A percentile compares a stretch with the other conserved stretches of the same genome.
Evolutionary conservation across 2,113 vertebrate genomes (phyloP).

Genomic region (Lasiurus cinereus): DNA sequence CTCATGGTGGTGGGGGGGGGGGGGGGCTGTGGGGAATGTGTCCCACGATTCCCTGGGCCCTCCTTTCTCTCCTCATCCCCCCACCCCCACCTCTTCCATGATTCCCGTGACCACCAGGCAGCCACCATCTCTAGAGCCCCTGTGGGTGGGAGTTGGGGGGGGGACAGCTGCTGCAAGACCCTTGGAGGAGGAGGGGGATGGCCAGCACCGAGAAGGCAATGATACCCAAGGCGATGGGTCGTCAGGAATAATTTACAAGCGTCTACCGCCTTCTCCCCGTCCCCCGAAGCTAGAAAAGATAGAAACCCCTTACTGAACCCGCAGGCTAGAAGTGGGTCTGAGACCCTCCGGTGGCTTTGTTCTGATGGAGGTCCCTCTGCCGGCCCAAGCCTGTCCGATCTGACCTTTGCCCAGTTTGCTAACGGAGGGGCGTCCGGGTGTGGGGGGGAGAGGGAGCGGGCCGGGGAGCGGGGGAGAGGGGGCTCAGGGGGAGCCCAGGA

Average conservation of each 20-base stretch:
- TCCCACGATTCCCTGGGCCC: neutral
- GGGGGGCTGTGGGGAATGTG: neutral
- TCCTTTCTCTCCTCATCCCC: neutral
- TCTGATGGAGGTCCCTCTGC: neutral
- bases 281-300: neutral
- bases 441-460: neutral
- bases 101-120: neutral
- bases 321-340: neutral
- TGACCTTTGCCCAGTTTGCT: conserved; percentile 22
- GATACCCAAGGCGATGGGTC: neutral
- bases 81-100: neutral
- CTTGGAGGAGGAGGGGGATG: neutral
- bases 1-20: fast-evolving
- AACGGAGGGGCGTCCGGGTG: neutral
- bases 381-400: neutral
- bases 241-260: neutral
- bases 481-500: conserved; percentile 91
- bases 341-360: neutral
- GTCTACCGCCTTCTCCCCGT: neutral
- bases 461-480: neutral
- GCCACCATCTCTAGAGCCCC: neutral
- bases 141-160: neutral
- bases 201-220: neutral
- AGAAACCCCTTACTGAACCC: neutral
- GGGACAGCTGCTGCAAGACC: neutral